These are phyloP conservation scores for Dryas iulia DNA, from an alignment of 1,140 invertebrate genomes.

Conservation along the genomic window DNA sequence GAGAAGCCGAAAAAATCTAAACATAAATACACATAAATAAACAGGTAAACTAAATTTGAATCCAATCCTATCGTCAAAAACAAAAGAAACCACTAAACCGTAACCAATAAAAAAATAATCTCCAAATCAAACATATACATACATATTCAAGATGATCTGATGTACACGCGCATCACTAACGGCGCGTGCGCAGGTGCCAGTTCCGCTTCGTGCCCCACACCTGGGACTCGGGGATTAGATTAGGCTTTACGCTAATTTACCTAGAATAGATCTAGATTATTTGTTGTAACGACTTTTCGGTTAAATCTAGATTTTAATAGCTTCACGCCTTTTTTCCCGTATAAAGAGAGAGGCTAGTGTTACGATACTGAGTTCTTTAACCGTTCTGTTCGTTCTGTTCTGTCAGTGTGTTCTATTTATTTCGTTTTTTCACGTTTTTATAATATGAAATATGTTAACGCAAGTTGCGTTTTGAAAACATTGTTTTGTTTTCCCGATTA, in stretches of 20 bases:
- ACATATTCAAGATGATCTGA: neutral
- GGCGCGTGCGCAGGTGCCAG: constrained; percentile 61
- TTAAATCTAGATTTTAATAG: neutral
- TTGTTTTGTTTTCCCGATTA: no score
- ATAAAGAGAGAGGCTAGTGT: no score
- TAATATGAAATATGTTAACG: no score
- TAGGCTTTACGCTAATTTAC: constrained; percentile 50
- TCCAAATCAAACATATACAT: neutral
- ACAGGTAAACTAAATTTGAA: no score
- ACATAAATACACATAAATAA: no score
- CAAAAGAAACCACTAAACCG: neutral
- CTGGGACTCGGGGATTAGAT: constrained; percentile 47
- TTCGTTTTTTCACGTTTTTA: no score
- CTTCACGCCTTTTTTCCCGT: no score
- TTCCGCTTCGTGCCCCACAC: constrained; percentile 56
- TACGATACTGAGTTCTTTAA: no score
- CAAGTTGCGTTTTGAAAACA: no score
- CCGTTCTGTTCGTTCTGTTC: no score
- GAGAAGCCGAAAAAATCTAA: no score
- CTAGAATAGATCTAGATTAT: constrained; percentile 15
- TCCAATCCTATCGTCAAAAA: neutral
- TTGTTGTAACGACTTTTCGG: neutral
- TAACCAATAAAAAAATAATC: neutral
- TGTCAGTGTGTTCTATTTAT: no score
- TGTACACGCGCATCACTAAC: constrained; percentile 33